Percentiles rank a stretch among this genome's conserved stretches.
These are phyloP conservation scores for Drosophila simulans DNA, from an alignment of 1,140 invertebrate genomes.

Conservation along the genomic window DNA sequence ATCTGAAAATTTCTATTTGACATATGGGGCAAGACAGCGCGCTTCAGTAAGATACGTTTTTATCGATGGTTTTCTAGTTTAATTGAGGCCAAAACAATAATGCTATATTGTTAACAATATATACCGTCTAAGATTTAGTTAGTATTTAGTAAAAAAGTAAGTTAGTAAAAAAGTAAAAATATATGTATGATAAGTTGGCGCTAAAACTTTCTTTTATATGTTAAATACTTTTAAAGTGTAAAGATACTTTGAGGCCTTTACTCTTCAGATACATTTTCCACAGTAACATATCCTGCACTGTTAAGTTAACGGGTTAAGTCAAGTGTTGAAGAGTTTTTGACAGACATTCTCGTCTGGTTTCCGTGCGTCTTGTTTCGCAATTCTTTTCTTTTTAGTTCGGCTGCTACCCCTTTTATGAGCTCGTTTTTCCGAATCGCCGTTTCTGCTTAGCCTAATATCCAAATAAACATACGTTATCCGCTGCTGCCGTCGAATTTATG, in stretches of 20 bases:
- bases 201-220: too few relatives aligned
- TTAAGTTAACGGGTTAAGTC: conserved; percentile 61
- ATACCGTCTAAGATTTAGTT: too few relatives aligned
- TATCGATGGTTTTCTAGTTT: neutral
- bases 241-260: too few relatives aligned
- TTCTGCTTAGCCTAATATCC: conserved; percentile 78
- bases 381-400: conserved; percentile 28
- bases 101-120: too few relatives aligned
- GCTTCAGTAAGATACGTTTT: neutral
- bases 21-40: conserved; percentile 11
- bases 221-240: too few relatives aligned
- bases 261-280: neutral
- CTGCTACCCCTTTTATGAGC: conserved; percentile 66
- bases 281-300: conserved; percentile 7
- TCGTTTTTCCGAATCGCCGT: conserved; percentile 9
- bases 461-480: conserved; percentile 83
- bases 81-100: too few relatives aligned
- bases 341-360: conserved; percentile 23
- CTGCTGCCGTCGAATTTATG: conserved; percentile 80
- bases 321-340: conserved; percentile 80
- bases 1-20: neutral
- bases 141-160: too few relatives aligned
- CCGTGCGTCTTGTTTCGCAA: conserved; percentile 35
- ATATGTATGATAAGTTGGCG: too few relatives aligned
- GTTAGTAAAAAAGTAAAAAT: too few relatives aligned